Conservation (phyloP, 2,888 invertebrate genomes). For the Magallana nippona region DNA sequence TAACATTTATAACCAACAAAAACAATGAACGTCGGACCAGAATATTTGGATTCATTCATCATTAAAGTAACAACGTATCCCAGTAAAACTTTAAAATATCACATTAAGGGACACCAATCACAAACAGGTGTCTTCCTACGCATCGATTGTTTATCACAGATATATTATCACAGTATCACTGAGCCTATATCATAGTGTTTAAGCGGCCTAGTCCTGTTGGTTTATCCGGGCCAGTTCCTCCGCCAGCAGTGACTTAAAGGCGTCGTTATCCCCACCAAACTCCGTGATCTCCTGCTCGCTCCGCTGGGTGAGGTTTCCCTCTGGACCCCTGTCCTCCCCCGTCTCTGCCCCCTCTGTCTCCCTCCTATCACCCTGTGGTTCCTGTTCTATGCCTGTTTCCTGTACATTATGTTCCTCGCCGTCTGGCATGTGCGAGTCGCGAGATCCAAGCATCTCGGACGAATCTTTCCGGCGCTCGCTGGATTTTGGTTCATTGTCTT, state of each 20-base stretch:
- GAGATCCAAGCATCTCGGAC: background rate
- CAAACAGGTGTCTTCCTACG: background rate
- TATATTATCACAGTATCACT: background rate
- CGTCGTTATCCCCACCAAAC: constrained; percentile 63
- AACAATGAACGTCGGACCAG: too few species aligned
- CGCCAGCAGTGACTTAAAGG: constrained; percentile 61
- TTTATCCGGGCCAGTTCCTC: constrained; percentile 57
- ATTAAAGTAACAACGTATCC: too few species aligned
- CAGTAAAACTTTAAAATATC: too few species aligned
- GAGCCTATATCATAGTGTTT: too few species aligned
- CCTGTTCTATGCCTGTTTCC: background rate
- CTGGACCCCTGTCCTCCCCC: constrained; percentile 38
- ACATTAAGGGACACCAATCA: background rate
- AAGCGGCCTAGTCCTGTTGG: background rate
- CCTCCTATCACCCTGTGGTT: background rate
- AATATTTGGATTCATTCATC: too few species aligned
- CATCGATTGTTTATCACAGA: background rate
- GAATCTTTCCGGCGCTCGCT: constrained; percentile 31
- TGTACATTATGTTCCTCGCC: background rate
- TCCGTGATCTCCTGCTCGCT: constrained; percentile 59
- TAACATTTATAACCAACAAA: too few species aligned
- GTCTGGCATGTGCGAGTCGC: constrained; percentile 10
- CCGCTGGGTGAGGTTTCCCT: constrained; percentile 46
- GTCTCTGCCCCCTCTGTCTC: background rate
- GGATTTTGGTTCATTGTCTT: constrained; percentile 46